Evolutionary conservation across 2,797 vertebrate species (phyloP), one percentile per base, ranked within the genome.

Genomic region (Scolopax rusticola): DNA sequence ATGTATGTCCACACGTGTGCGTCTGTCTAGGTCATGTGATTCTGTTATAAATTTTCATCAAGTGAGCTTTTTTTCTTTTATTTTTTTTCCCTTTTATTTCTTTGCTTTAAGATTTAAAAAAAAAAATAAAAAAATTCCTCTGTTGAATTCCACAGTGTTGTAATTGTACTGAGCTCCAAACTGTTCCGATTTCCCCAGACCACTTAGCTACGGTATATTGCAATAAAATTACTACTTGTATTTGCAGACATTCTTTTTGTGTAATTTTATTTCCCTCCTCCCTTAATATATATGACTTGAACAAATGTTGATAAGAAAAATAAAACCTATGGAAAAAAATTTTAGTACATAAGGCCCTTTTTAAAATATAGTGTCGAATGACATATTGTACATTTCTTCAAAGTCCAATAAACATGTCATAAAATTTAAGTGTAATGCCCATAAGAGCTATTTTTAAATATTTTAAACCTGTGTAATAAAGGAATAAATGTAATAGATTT

Each of bases 391-490:
- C 97, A 92, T 97, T 97, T 94, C 98, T 96, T 63, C 48, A 63
- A 90, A 94, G 91, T 80, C 94, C 83, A 82, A 40, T 78, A 86
- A 96, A 94, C 91, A 9, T 95, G 94, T 95, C 96, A 18, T 73
- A 77, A 67, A 75, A 81, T 93, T 94, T 94, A 86, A 95, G 90
- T 97, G 93, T 98, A 82, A 96, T 77, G 93, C 96, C 96, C 97
- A 30, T 98, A 92, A 95, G 94, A 98, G 96, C 97, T 97, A 96
- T 96, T 98, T 98, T 98, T 97, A 97, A 98, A 96, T 98, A 98
- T 97, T 98, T 99, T 98, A 98, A 99, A 98, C 98, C 98, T 99
- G 99, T 99, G 99, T 99, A 98, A 98, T 98, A 98, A 98, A 98
- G 98, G 98, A 97, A 98, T 98, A 98, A 98, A 98, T 98, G 97